A percentile compares a stretch with the other conserved stretches of the same genome.
phyloP scores from a whole-genome alignment of 37 sponge, comb jelly and placozoan genomes.

The Halichondria panicea region DNA sequence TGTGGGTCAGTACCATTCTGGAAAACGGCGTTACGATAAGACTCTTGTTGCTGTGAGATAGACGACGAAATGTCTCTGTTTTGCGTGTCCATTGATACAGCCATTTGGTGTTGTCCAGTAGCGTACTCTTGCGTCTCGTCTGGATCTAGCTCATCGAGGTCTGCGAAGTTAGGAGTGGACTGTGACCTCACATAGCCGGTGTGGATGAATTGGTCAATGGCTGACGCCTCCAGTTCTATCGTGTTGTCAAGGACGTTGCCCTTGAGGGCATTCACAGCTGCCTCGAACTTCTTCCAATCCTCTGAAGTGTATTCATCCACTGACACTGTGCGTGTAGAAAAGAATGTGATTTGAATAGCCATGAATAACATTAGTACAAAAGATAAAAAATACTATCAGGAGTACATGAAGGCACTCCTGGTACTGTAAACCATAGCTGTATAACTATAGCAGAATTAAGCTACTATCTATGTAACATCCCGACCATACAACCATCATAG shows the following conservation, averaged over 20 bases:
- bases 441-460: not conserved
- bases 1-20: not conserved
- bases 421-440: too few species aligned
- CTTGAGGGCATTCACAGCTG: constrained; percentile 50
- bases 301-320: constrained; percentile 39
- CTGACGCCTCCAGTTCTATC: constrained; percentile 38
- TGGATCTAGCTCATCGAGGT: not conserved
- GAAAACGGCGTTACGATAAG: not conserved
- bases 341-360: too few species aligned
- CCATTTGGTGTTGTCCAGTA: not conserved
- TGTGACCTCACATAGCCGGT: constrained; percentile 43
- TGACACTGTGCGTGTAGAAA: too few species aligned
- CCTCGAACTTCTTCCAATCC: constrained; percentile 58
- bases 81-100: not conserved
- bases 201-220: constrained; percentile 34
- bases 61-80: not conserved
- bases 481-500: not conserved
- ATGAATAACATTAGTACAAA: too few species aligned
- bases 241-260: constrained; percentile 4
- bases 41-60: not conserved
- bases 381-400: too few species aligned
- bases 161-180: constrained; percentile 42
- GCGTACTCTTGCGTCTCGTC: not conserved
- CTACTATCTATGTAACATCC: not conserved
- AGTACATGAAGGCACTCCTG: too few species aligned